Conservation (phyloP, 2,888 invertebrate genomes). For the Sesia bembeciformis region DNA sequence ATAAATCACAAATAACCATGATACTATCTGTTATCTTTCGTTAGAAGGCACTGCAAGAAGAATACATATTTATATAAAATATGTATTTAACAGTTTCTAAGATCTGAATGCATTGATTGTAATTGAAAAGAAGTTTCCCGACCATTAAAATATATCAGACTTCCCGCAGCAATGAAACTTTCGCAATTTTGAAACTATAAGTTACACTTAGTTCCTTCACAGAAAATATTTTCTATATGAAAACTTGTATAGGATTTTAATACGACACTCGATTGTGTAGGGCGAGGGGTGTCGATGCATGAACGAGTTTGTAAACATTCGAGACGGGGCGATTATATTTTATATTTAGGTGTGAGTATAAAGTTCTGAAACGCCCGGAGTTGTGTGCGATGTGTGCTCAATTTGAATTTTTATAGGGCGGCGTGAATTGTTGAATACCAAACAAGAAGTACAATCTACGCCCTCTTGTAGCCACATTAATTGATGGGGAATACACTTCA, state of each 20-base stretch:
- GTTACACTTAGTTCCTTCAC: not conserved
- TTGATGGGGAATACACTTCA: not conserved
- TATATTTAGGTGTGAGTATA: constrained; percentile 12
- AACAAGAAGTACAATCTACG: constrained; percentile 14
- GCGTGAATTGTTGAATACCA: constrained; percentile 20
- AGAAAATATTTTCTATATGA: constrained; percentile 10
- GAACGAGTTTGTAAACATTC: constrained; percentile 53
- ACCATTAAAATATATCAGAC: not conserved
- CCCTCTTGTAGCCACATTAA: constrained; percentile 1
- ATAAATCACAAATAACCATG: too few species aligned
- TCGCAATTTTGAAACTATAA: not conserved
- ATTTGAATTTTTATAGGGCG: constrained; percentile 21
- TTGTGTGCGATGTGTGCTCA: constrained; percentile 5
- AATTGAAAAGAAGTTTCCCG: too few species aligned
- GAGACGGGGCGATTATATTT: constrained; percentile 26
- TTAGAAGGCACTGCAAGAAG: too few species aligned
- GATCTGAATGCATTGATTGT: too few species aligned
- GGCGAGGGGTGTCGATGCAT: constrained; percentile 23
- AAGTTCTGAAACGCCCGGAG: constrained; percentile 21
- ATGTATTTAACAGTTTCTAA: too few species aligned
- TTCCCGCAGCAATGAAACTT: not conserved
- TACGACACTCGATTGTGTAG: constrained; percentile 20
- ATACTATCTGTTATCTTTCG: too few species aligned
- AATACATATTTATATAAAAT: too few species aligned
- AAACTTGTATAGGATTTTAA: constrained; percentile 27